These are phyloP conservation scores for Solenodon paradoxus DNA, from an alignment of 2,113 vertebrate species.

Conservation along the genomic window DNA sequence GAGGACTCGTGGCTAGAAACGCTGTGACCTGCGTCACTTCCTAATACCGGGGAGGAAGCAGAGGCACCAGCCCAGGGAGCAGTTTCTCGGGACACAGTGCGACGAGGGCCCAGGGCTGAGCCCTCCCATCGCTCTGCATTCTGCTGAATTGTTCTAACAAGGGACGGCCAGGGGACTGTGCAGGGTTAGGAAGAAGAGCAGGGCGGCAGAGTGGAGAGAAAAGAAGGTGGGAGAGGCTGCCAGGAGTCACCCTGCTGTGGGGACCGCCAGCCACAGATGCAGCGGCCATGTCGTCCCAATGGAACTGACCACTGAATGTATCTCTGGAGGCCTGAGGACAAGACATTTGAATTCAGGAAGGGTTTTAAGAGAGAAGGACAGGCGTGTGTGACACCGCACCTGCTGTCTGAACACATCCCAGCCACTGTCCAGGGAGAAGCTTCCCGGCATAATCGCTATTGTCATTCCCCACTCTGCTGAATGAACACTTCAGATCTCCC, in stretches of 20 bases:
- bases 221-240: background rate
- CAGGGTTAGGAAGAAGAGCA: background rate
- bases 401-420: background rate
- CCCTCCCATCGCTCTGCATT: background rate
- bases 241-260: background rate
- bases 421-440: background rate
- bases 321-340: background rate
- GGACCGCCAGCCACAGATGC: no score
- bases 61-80: no score
- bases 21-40: background rate
- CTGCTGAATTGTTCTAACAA: background rate
- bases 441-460: background rate
- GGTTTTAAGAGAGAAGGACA: accelerated
- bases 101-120: background rate
- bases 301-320: background rate
- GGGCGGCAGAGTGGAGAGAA: background rate
- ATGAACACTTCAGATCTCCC: slow-evolving; percentile 52
- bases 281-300: background rate
- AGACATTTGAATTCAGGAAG: background rate
- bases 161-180: no score
- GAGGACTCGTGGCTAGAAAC: background rate
- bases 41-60: background rate
- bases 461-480: background rate
- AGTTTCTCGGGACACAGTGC: accelerated
- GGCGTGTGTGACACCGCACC: background rate